These are phyloP conservation scores for Enteromius anoplus DNA, from an alignment of 2,797 vertebrate genomes.

Conservation along the genomic window DNA sequence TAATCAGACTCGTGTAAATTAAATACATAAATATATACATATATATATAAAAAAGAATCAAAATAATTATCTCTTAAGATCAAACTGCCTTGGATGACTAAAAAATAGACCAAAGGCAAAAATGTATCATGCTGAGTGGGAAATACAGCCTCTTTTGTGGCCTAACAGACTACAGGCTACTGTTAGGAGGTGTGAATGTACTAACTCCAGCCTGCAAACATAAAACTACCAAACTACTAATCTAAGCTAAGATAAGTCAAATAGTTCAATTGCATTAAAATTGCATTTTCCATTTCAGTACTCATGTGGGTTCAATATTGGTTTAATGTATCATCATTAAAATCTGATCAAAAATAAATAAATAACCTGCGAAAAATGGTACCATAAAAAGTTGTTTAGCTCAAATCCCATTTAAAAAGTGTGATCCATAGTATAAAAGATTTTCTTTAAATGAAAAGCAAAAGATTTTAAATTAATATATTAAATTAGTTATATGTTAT, in stretches of 20 bases:
- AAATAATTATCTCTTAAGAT: not conserved
- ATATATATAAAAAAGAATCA: not conserved
- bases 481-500: not conserved
- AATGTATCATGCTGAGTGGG: not conserved
- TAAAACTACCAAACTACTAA: not conserved
- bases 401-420: not conserved
- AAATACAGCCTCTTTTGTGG: not conserved
- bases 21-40: not conserved
- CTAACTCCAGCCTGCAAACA: not conserved
- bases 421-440: not conserved
- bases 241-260: too few species aligned
- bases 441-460: not conserved
- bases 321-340: not conserved
- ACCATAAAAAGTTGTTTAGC: not conserved
- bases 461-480: not conserved
- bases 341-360: not conserved
- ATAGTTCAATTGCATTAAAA: too few species aligned
- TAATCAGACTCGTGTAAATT: not conserved
- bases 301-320: not conserved
- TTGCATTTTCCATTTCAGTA: not conserved
- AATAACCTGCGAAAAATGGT: not conserved
- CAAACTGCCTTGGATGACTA: not conserved
- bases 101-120: not conserved
- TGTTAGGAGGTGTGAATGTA: not conserved
- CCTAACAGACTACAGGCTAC: not conserved